phyloP scores from a whole-genome alignment of 2,113 vertebrate genomes.

The Neolamprologus fasciatus region DNA sequence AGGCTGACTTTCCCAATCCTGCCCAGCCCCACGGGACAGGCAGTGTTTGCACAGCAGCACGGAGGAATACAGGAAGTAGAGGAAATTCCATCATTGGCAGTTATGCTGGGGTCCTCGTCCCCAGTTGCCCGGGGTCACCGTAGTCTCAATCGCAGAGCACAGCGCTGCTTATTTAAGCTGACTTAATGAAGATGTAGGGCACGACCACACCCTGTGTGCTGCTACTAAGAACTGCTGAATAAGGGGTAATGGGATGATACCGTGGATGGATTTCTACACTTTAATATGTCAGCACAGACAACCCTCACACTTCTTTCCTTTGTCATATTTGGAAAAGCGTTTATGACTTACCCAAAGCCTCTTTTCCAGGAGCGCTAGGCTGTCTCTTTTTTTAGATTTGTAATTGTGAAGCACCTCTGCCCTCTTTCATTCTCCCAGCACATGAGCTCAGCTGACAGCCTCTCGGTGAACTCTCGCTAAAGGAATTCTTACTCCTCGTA shows the following conservation, averaged over 20 bases:
- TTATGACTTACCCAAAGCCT: conserved; percentile 5
- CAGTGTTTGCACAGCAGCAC: conserved; percentile 52
- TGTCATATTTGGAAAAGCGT: background rate
- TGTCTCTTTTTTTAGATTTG: background rate
- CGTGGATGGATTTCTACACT: background rate
- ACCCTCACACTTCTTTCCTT: background rate
- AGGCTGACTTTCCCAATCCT: conserved; percentile 38
- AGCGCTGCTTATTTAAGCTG: conserved; percentile 21
- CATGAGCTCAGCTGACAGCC: conserved; percentile 37
- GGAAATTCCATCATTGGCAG: conserved; percentile 57
- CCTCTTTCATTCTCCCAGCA: conserved; percentile 5
- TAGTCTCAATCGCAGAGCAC: background rate
- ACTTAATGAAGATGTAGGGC: conserved; percentile 34
- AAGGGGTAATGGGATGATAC: background rate
- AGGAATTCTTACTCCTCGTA: conserved; percentile 59
- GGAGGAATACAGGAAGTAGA: conserved; percentile 61
- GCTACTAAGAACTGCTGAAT: conserved; percentile 36
- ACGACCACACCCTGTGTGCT: background rate
- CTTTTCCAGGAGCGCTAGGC: conserved; percentile 4
- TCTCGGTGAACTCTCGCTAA: conserved; percentile 46
- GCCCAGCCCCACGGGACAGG: conserved; percentile 32
- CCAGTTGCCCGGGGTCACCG: background rate
- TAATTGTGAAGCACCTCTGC: conserved; percentile 16
- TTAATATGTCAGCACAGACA: conserved; percentile 20
- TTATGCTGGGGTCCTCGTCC: background rate